A percentile compares a stretch with the other conserved stretches of the same genome.
Evolutionary conservation across 2,797 vertebrate species (phyloP).

Genomic region (Semotilus atromaculatus): DNA sequence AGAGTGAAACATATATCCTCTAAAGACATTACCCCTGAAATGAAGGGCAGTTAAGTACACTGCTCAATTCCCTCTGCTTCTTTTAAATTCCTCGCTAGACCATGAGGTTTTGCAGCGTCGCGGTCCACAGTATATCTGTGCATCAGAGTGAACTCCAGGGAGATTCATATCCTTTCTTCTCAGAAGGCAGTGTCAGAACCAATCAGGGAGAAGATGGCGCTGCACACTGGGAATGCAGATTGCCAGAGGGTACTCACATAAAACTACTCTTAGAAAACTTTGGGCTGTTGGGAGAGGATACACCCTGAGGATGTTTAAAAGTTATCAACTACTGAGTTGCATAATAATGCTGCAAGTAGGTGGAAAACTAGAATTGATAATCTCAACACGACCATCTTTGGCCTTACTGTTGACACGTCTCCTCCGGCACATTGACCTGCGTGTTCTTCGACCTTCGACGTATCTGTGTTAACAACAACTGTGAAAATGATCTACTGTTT

Average conservation of each 20-base stretch:
- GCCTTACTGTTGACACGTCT: neutral
- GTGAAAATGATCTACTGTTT: neutral
- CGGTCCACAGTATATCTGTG: slow-evolving; percentile 12
- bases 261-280: slow-evolving; percentile 49
- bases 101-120: slow-evolving; percentile 20
- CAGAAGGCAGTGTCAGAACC: slow-evolving; percentile 40
- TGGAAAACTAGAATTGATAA: neutral
- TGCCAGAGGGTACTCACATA: slow-evolving; percentile 50
- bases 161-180: slow-evolving; percentile 48
- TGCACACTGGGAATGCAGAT: slow-evolving; percentile 41
- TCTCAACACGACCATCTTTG: neutral
- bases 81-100: slow-evolving; percentile 31
- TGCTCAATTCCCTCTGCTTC: slow-evolving; percentile 9
- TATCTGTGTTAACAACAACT: neutral
- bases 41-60: neutral
- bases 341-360: slow-evolving; percentile 18
- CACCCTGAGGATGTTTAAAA: slow-evolving; percentile 49
- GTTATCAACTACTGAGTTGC: slow-evolving; percentile 47
- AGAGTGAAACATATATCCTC: neutral
- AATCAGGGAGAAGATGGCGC: slow-evolving; percentile 47
- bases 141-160: slow-evolving; percentile 33
- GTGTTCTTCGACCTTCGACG: neutral
- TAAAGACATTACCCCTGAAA: slow-evolving; percentile 1
- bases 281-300: slow-evolving; percentile 43
- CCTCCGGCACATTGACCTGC: neutral